Evolutionary conservation across 2,888 invertebrate genomes (phyloP), one percentile per base, ranked within the genome.

Genomic region (Anaspis maculata): DNA sequence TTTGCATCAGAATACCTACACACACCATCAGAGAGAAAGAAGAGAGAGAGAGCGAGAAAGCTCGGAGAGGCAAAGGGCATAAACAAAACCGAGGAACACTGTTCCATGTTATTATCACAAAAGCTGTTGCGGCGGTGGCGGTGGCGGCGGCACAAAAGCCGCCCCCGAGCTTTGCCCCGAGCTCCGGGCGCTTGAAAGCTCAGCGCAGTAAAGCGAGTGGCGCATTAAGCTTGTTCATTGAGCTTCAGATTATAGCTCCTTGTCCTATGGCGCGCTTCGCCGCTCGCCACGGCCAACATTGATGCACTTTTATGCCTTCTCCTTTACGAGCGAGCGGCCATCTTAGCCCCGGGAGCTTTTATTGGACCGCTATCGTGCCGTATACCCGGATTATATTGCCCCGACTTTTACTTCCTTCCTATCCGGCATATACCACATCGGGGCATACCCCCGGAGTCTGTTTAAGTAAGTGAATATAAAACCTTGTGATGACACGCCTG

Each of bases 301-400:
- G 59, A 54, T 59, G 56, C 59, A 57, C 54, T 57, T 59, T 59
- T 59, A 52, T 48, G 50, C 51, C 45, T n/a, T 49, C 52, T 52
- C 53, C 52, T 56, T 60, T 60, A 58, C 56, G 57, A 56, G 56
- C 56, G 57, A 56, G 56, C 60, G 54, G 55, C 58, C 58, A 60
- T 60, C 57, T 60, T 57, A 56, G 44, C 39, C 10, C 44, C 39
- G 39, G 39, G 48, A 41, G 49, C 51, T 49, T 51, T 51, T 51
- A 48, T 47, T 41, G 47, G 43, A 39, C 42, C 36, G 24, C 36
- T 37, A 41, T 39, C 39, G n/a, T n/a, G n/a, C n/a, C n/a, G n/a
- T n/a, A n/a, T n/a, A n/a, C 42, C 39, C 35, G 46, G 41, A 34
- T 43, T 46, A 39, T 42, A 28, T 38, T 32, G 41, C 41, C 11